A percentile compares a stretch with the other conserved stretches of the same genome.
Conservation (phyloP, 2,797 vertebrate species). For the Sebastes ruberrimus region DNA sequence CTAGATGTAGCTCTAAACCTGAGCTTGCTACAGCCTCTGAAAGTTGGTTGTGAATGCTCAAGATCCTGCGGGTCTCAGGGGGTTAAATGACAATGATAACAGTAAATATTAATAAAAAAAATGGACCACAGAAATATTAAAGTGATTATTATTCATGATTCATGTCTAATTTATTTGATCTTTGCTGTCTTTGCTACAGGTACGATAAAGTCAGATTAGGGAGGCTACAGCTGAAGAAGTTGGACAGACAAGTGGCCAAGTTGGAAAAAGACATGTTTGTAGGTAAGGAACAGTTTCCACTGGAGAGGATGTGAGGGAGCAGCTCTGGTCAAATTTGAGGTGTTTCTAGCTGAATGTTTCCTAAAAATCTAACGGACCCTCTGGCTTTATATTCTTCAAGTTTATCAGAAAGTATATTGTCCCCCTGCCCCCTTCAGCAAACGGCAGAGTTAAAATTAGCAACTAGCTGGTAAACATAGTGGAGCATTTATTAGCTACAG, state of each 20-base stretch:
- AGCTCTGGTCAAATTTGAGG: fast-evolving
- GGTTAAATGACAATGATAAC: not conserved
- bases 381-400: not conserved
- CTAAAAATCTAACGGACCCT: too few relatives aligned
- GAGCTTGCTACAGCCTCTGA: too few relatives aligned
- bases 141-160: not conserved
- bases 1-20: too few relatives aligned
- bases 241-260: constrained; percentile 73
- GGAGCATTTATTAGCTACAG: too few relatives aligned
- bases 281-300: constrained; percentile 74
- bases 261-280: constrained; percentile 86
- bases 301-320: not conserved
- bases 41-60: too few relatives aligned
- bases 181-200: constrained; percentile 68
- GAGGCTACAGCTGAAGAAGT: constrained; percentile 81
- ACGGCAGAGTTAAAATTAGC: too few relatives aligned
- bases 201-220: constrained; percentile 80
- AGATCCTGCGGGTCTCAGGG: too few relatives aligned
- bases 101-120: not conserved
- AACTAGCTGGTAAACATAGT: too few relatives aligned
- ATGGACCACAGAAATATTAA: not conserved
- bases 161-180: not conserved
- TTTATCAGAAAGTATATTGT: not conserved
- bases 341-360: too few relatives aligned
- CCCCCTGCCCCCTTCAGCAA: too few relatives aligned